A percentile compares a stretch with the other conserved stretches of the same genome.
Evolutionary conservation across 2,888 invertebrate genomes (phyloP).

Genomic region (Agriopis marginaria): DNA sequence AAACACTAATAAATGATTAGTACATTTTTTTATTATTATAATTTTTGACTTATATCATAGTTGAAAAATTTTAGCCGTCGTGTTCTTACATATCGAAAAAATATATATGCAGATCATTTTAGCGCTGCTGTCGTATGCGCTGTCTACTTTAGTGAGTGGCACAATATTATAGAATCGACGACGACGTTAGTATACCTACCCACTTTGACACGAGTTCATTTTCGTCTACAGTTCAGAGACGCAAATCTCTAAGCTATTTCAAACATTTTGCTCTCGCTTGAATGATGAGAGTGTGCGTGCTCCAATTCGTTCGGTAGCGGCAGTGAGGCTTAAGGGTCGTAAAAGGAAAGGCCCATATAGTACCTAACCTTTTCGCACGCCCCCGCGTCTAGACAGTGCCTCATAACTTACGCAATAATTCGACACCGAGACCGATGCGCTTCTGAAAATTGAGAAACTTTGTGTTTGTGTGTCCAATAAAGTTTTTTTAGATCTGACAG

Average conservation of each 20-base stretch:
- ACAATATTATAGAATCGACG: no score
- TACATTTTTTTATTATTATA: no score
- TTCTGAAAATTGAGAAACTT: conserved; percentile 14
- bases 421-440: conserved; percentile 42
- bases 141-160: no score
- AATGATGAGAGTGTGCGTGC: conserved; percentile 45
- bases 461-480: no score
- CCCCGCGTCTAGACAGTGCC: conserved; percentile 73
- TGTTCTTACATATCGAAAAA: no score
- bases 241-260: conserved; percentile 10
- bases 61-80: neutral
- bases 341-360: conserved; percentile 51
- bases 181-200: no score
- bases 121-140: no score
- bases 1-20: no score
- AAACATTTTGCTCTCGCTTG: conserved; percentile 7
- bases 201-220: neutral
- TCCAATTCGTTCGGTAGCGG: conserved; percentile 52
- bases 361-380: conserved; percentile 59
- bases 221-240: conserved; percentile 1
- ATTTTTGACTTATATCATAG: no score
- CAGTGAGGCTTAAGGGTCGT: conserved; percentile 50
- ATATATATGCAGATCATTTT: no score
- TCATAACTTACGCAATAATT: conserved; percentile 51
- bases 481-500: no score